Conservation (phyloP, 2,888 invertebrate genomes). For the Amiota minor region DNA sequence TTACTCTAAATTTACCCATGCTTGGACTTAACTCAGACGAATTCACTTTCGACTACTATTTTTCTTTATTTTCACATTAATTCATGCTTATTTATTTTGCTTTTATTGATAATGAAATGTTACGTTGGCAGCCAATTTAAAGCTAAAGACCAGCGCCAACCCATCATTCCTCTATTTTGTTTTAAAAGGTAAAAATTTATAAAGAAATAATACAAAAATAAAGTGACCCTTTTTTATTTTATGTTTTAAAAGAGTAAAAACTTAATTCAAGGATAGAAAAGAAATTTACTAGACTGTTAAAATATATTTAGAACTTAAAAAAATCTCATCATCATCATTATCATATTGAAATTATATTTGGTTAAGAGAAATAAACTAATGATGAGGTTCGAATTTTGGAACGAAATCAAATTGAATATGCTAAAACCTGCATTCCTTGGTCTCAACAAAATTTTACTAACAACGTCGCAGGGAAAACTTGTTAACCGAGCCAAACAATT, state of each 20-base stretch:
- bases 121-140: neutral
- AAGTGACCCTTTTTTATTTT: neutral
- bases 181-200: neutral
- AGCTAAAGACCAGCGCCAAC: neutral
- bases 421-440: too few species aligned
- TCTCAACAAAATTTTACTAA: too few species aligned
- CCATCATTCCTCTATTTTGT: neutral
- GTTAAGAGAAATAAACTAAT: too few species aligned
- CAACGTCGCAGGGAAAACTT: too few species aligned
- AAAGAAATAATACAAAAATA: too few species aligned
- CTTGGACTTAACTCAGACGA: neutral
- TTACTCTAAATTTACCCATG: neutral
- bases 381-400: too few species aligned
- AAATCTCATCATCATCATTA: too few species aligned
- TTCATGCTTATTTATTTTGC: constrained; percentile 8
- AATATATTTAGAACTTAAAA: too few species aligned
- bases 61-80: constrained; percentile 24
- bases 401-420: too few species aligned
- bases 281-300: neutral
- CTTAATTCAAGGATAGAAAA: neutral
- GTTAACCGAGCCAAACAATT: too few species aligned
- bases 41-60: constrained; percentile 5
- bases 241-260: neutral
- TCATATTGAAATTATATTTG: too few species aligned
- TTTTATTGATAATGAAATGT: constrained; percentile 19